Percentiles rank a stretch among this genome's conserved stretches.
These are phyloP conservation scores for Hydrochoerus hydrochaeris DNA, from an alignment of 2,113 vertebrate genomes.

Conservation along the genomic window DNA sequence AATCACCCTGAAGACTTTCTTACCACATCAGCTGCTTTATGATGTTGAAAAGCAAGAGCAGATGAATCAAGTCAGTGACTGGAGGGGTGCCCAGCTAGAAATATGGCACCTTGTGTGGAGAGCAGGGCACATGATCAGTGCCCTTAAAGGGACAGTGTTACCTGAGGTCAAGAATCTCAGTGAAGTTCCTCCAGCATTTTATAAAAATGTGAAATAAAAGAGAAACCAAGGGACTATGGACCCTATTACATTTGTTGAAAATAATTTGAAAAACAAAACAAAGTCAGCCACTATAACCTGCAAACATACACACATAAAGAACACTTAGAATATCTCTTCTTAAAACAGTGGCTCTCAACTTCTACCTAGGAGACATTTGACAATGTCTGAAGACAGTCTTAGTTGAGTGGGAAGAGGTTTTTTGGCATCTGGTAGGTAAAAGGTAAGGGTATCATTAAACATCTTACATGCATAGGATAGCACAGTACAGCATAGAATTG, in stretches of 20 bases:
- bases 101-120: background rate
- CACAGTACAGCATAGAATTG: accelerated
- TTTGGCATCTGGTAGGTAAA: background rate
- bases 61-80: background rate
- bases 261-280: background rate
- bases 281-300: background rate
- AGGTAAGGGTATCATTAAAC: background rate
- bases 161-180: background rate
- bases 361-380: no score
- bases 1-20: conserved; percentile 45
- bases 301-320: background rate
- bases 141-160: accelerated
- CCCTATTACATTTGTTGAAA: background rate
- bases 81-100: background rate
- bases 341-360: background rate
- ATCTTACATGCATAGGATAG: background rate
- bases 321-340: background rate
- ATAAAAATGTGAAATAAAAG: background rate
- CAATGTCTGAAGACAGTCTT: background rate
- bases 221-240: background rate
- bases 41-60: conserved; percentile 27
- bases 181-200: background rate
- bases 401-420: background rate
- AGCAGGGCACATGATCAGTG: no score
- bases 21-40: background rate